A percentile compares a stretch with the other conserved stretches of the same genome.
These are phyloP conservation scores for Cassiopea xamachana DNA, from an alignment of 30 jellyfish, hydroid and myxozoan species.

Conservation along the genomic window DNA sequence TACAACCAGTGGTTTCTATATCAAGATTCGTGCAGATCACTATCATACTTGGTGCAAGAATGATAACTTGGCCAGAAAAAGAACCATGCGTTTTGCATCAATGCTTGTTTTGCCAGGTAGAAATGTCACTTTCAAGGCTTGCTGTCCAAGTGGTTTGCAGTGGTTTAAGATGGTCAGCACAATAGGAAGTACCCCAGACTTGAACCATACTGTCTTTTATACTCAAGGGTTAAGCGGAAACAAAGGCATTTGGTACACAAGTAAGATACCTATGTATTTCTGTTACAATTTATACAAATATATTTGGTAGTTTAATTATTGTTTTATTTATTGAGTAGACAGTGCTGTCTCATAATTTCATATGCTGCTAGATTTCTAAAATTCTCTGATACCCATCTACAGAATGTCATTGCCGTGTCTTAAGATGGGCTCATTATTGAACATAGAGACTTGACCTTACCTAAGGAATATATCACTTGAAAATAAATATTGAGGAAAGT, in stretches of 20 bases:
- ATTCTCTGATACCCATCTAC: too few relatives aligned
- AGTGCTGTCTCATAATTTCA: too few relatives aligned
- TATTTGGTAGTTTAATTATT: too few relatives aligned
- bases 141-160: conserved; percentile 97
- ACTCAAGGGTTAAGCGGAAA: conserved; percentile 72
- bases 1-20: conserved; percentile 68
- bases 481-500: too few relatives aligned
- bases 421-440: too few relatives aligned
- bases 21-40: conserved; percentile 80
- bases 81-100: conserved; percentile 66
- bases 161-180: conserved; percentile 64
- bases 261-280: conserved; percentile 30
- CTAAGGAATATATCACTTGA: too few relatives aligned
- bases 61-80: conserved; percentile 56
- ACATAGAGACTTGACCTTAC: too few relatives aligned
- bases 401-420: too few relatives aligned
- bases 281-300: too few relatives aligned
- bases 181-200: conserved; percentile 79
- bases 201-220: conserved; percentile 80
- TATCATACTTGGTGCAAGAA: conserved; percentile 79
- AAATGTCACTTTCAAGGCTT: conserved; percentile 89
- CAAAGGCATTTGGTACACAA: conserved; percentile 92
- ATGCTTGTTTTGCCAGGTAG: conserved; percentile 88
- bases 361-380: too few relatives aligned
- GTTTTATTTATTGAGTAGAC: too few relatives aligned